Evolutionary conservation across 2,797 vertebrate species (phyloP), one percentile per base, ranked within the genome.

Genomic region (Petrocephalus sullivani): DNA sequence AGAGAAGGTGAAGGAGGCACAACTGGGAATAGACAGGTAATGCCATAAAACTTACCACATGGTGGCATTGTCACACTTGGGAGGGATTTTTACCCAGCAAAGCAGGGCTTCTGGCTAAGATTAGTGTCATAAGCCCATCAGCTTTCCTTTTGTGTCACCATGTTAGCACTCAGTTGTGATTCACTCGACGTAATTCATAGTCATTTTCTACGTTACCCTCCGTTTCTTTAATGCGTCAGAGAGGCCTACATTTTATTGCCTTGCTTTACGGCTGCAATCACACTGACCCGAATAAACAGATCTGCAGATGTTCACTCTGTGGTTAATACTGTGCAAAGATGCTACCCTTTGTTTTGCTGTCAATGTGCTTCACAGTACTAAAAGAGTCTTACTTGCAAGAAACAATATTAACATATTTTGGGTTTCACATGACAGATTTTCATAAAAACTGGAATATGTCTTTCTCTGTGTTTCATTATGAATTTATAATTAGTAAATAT

Each of bases 51-150:
- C 71, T 82, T 9, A 12, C 78, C 87, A 88, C 87, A 67, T 64
- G 78, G 56, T 84, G 87, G 57, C 87, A 37, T 84, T 19, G 64
- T 84, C 81, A 88, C 78, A 53, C 87, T 54, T 87, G 41, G 12
- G 10, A 49, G 85, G n/a, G 60, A 87, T 86, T 37, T 46, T 58
- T 3, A 54, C 16, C 81, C 81, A 84, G 3, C n/a, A 51, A 85
- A 6, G 23, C 53, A 37, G 60, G 6, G 49, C 49, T 8, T 54
- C 49, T 16, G 49, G 1, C 21, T 14, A 84, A 51, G 53, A 54
- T 12, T 61, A 37, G 28, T 21, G 54, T 16, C 49, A 56, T 75
- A 78, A 23, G 53, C 4, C 33, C 8, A 5, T 23, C 3, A 9
- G 64, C 28, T 71, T 37, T 71, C 33, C 64, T 51, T 51, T 28